Conservation (phyloP, 2,888 invertebrate species). For the Nemotelus nigrinus region DNA sequence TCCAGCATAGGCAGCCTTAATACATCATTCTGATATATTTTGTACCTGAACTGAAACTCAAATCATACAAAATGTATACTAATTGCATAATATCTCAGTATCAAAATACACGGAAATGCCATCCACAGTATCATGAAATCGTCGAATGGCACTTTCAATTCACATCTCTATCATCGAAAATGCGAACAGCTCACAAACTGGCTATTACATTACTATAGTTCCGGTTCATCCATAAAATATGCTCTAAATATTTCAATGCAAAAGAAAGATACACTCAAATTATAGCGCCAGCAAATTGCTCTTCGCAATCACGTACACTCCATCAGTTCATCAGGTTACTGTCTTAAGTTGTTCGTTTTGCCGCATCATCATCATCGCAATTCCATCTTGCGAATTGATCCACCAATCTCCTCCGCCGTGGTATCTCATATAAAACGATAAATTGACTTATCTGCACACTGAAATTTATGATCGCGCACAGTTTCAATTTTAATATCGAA, state of each 20-base stretch:
- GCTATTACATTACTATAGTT: neutral
- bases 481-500: constrained; percentile 30
- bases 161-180: neutral
- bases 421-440: neutral
- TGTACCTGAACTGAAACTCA: no score
- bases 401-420: neutral
- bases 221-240: neutral
- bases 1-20: no score
- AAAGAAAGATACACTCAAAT: no score
- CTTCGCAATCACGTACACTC: neutral
- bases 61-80: no score
- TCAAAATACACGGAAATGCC: no score
- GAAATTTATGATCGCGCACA: constrained; percentile 14
- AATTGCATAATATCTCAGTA: no score
- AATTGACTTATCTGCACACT: constrained; percentile 11
- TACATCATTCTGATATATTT: no score
- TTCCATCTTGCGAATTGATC: no score
- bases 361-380: no score
- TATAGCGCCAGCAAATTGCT: neutral
- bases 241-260: no score
- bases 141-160: neutral
- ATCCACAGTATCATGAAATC: neutral
- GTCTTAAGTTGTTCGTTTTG: constrained; percentile 30
- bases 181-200: neutral
- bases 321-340: constrained; percentile 7